Conservation (phyloP, 2,888 invertebrate genomes). For the Drosophila leonis region DNA sequence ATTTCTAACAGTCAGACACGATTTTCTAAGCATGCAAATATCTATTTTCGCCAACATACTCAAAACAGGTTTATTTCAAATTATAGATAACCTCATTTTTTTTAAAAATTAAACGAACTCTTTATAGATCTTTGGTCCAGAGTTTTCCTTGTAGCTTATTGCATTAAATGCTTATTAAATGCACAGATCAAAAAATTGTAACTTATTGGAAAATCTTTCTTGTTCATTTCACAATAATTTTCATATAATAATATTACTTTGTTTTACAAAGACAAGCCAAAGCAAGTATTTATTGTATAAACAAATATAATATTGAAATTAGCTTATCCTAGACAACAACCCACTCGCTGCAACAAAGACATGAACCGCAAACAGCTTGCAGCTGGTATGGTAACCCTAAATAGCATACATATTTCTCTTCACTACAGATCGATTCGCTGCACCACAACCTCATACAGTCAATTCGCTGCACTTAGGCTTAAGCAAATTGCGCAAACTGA, state of each 20-base stretch:
- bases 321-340: slow-evolving; percentile 29
- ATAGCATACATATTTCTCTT: slow-evolving; percentile 16
- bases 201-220: neutral
- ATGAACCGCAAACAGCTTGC: slow-evolving; percentile 25
- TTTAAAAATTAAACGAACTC: neutral
- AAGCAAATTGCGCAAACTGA: no score
- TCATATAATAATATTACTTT: neutral
- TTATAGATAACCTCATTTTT: slow-evolving; percentile 1
- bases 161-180: no score
- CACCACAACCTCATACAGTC: slow-evolving; percentile 10
- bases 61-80: slow-evolving; percentile 2
- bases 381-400: slow-evolving; percentile 33
- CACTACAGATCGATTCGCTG: slow-evolving; percentile 32
- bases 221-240: neutral
- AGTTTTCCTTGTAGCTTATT: neutral
- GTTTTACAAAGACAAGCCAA: neutral
- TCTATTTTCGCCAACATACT: neutral
- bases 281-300: neutral
- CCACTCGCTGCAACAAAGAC: slow-evolving; percentile 26
- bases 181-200: neutral
- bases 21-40: slow-evolving; percentile 24
- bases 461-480: slow-evolving; percentile 8
- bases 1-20: slow-evolving; percentile 20
- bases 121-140: neutral
- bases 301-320: neutral